Conservation (phyloP, 2,888 invertebrate species). For the Norana najaformis region DNA sequence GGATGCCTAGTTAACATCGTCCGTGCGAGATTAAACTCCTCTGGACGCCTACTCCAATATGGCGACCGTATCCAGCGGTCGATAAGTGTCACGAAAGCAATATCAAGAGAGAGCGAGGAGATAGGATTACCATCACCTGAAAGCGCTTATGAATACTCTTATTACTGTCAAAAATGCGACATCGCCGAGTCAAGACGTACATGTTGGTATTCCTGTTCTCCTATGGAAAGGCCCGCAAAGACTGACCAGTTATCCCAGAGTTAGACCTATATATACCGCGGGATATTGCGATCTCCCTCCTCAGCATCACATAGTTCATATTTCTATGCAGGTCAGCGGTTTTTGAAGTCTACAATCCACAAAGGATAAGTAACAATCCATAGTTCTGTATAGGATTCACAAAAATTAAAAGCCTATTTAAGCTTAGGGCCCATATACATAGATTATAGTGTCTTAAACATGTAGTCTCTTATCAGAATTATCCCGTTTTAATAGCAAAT, state of each 20-base stretch:
- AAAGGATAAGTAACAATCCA: neutral
- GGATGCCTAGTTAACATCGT: constrained; percentile 1
- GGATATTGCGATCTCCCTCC: neutral
- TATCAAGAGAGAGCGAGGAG: neutral
- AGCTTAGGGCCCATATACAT: too few species aligned
- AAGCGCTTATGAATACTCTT: neutral
- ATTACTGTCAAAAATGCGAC: neutral
- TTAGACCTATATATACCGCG: too few species aligned
- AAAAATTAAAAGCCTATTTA: neutral
- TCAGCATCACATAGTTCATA: neutral
- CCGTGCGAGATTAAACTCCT: neutral
- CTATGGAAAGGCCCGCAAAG: neutral
- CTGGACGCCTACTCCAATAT: neutral
- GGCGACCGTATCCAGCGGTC: neutral
- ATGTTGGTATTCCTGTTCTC: neutral
- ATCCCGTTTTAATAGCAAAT: neutral
- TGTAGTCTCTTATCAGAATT: neutral
- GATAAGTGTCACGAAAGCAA: neutral
- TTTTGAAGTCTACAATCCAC: neutral
- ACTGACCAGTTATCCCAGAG: neutral
- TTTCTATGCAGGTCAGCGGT: neutral
- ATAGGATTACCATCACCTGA: neutral
- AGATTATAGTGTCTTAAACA: neutral
- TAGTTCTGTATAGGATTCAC: neutral
- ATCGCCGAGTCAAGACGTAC: neutral